Conservation (phyloP, 2,113 vertebrate species). For the Saguinus midas region DNA sequence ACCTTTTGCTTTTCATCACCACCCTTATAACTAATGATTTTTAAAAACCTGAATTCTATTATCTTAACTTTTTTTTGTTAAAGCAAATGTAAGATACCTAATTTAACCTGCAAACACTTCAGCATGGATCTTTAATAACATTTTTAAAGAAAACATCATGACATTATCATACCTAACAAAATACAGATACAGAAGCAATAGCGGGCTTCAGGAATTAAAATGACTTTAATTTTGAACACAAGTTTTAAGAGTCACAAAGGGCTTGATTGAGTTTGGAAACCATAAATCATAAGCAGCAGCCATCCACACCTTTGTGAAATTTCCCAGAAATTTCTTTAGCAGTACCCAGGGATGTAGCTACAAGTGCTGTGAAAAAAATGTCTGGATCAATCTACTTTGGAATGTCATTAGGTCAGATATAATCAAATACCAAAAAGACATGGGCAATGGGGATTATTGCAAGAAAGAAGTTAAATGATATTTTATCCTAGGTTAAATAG, state of each 20-base stretch:
- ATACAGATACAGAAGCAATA: background rate
- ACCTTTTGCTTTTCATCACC: too few relatives aligned
- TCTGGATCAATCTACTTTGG: background rate
- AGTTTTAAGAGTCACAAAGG: background rate
- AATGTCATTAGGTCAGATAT: background rate
- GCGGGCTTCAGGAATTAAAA: background rate
- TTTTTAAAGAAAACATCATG: too few relatives aligned
- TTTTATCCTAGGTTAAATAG: background rate
- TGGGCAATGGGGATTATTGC: background rate
- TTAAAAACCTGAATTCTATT: too few relatives aligned
- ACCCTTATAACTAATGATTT: too few relatives aligned
- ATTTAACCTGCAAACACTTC: too few relatives aligned
- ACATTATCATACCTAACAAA: too few relatives aligned
- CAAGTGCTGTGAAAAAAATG: background rate
- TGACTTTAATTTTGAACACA: conserved; percentile 9
- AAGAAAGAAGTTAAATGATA: background rate
- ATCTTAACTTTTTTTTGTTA: too few relatives aligned
- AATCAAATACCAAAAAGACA: background rate
- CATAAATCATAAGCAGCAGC: background rate
- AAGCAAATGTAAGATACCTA: too few relatives aligned
- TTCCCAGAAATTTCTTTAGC: background rate
- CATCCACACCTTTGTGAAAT: background rate
- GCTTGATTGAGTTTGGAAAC: background rate
- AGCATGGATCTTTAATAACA: too few relatives aligned
- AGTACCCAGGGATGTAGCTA: background rate